Percentiles rank a stretch among this genome's conserved stretches.
phyloP scores from a whole-genome alignment of 2,113 vertebrate species.

The Tricholaema leucomelas region DNA sequence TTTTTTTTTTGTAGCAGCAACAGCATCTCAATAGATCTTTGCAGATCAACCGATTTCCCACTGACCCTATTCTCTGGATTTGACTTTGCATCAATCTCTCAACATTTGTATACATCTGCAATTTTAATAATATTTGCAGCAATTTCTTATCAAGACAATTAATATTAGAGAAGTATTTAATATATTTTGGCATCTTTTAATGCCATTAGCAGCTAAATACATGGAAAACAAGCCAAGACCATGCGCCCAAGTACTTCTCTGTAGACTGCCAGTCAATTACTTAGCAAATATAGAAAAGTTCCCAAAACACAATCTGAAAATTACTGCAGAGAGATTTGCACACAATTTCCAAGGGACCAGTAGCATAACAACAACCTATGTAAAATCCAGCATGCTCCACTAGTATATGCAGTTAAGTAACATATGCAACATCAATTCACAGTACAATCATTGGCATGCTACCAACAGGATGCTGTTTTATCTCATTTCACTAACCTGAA shows the following conservation, averaged over 20 bases:
- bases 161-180: conserved; percentile 11
- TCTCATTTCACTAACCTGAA: not conserved
- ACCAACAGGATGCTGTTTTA: not conserved
- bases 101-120: not conserved
- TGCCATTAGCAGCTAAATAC: not conserved
- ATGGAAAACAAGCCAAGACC: not conserved
- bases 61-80: not conserved
- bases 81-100: not conserved
- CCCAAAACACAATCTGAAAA: conserved; percentile 10
- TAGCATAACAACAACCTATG: not conserved
- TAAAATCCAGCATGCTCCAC: not conserved
- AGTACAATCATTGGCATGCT: not conserved
- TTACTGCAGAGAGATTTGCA: conserved; percentile 24
- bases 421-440: not conserved
- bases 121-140: not conserved
- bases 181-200: conserved; percentile 20
- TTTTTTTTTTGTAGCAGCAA: not conserved
- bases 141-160: not conserved
- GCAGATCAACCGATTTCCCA: not conserved
- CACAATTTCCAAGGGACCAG: not conserved
- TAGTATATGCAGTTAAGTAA: not conserved
- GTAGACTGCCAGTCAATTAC: not conserved
- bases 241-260: not conserved
- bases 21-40: not conserved
- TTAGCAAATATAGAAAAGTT: not conserved